Conservation (phyloP, 1,140 invertebrate species). For the Gonioctena quinquepunctata region DNA sequence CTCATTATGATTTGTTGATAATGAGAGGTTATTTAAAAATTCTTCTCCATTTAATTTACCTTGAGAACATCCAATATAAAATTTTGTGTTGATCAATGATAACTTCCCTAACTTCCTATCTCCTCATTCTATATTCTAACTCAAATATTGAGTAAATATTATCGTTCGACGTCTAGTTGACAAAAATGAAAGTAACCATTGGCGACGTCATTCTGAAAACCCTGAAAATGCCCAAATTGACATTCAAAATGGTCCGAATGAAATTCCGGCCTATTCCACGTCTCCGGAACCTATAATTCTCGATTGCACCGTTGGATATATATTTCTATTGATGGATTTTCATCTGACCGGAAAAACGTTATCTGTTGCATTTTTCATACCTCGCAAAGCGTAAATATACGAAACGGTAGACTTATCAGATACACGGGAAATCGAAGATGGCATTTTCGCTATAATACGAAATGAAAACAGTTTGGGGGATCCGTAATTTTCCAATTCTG, state of each 20-base stretch:
- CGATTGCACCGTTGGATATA: not conserved
- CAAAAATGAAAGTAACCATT: too few species aligned
- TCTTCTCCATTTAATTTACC: too few species aligned
- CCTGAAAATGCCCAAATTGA: not conserved
- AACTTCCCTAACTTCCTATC: too few species aligned
- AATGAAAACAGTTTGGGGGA: not conserved
- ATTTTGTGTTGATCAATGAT: too few species aligned
- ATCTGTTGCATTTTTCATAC: conserved; percentile 9
- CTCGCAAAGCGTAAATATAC: not conserved
- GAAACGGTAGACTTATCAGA: not conserved
- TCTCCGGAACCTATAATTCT: not conserved
- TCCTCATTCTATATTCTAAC: too few species aligned
- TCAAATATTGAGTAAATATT: too few species aligned
- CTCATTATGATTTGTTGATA: too few species aligned
- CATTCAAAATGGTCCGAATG: not conserved
- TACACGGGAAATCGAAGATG: not conserved
- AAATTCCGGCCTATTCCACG: not conserved
- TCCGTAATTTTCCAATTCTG: not conserved
- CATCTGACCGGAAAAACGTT: conserved; percentile 1
- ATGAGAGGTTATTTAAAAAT: too few species aligned
- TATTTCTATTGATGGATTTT: conserved; percentile 3
- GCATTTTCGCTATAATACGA: conserved; percentile 5
- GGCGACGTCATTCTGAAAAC: too few species aligned
- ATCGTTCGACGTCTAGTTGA: too few species aligned
- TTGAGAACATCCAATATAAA: too few species aligned